A percentile compares a stretch with the other conserved stretches of the same genome.
Evolutionary conservation across 37 sponge, comb jelly and placozoan genomes (phyloP).

Genomic region (Ephydatia muelleri): DNA sequence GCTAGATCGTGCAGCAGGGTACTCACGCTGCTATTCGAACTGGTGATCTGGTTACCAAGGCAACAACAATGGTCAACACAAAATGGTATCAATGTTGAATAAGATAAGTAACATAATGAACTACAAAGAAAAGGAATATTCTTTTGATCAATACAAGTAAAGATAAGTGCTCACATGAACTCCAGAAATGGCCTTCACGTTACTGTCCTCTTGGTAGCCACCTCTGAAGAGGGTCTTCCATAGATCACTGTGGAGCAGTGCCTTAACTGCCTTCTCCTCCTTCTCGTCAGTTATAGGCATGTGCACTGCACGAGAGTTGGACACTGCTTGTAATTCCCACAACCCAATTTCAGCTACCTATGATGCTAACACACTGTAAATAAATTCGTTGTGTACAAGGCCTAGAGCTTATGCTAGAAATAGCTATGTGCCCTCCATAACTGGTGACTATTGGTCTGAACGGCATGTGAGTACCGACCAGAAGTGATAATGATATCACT

Average conservation of each 20-base stretch:
- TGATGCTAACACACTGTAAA: no score
- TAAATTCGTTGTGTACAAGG: no score
- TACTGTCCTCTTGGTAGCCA: constrained; percentile 57
- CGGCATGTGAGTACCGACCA: no score
- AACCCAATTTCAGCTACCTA: no score
- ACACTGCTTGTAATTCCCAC: not conserved
- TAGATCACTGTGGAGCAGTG: constrained; percentile 58
- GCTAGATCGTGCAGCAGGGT: constrained; percentile 49
- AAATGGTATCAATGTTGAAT: no score
- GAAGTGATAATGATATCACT: no score
- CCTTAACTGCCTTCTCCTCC: constrained; percentile 47
- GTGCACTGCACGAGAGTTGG: constrained; percentile 1
- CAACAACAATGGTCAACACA: not conserved
- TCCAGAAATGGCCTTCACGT: constrained; percentile 62
- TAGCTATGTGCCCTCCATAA: no score
- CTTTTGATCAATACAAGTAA: no score
- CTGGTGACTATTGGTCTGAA: no score
- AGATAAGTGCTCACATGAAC: constrained; percentile 50
- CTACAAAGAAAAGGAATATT: not conserved
- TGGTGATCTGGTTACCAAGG: constrained; percentile 47
- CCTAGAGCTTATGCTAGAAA: no score
- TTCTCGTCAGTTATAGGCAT: not conserved
- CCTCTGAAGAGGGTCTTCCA: constrained; percentile 92
- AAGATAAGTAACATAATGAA: not conserved
- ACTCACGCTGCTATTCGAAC: constrained; percentile 52